phyloP scores from a whole-genome alignment of 2,888 invertebrate genomes.

The Monopis laevigella region DNA sequence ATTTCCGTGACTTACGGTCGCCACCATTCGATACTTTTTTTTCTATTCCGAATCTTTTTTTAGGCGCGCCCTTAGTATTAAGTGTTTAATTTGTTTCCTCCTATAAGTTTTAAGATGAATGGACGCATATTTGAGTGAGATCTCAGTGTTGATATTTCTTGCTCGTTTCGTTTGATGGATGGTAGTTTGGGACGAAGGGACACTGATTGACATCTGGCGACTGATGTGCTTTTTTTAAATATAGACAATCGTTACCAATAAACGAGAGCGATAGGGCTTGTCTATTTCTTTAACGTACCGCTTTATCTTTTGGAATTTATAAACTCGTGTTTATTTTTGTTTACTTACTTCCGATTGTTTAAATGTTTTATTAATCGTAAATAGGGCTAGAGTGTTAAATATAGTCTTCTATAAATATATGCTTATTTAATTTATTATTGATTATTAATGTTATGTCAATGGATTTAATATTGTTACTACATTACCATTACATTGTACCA shows the following conservation, averaged over 20 bases:
- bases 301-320: no score
- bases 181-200: slow-evolving; percentile 30
- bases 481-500: no score
- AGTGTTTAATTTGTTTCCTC: slow-evolving; percentile 62
- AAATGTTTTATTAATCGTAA: no score
- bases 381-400: no score
- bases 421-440: no score
- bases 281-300: neutral
- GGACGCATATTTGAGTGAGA: slow-evolving; percentile 17
- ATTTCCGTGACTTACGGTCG: slow-evolving; percentile 17
- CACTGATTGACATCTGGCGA: slow-evolving; percentile 39
- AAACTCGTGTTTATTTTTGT: no score
- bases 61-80: slow-evolving; percentile 61
- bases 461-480: no score
- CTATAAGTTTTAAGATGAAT: slow-evolving; percentile 43
- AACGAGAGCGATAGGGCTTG: neutral
- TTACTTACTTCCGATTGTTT: no score
- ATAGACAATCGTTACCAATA: slow-evolving; percentile 1
- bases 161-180: slow-evolving; percentile 34
- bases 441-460: no score
- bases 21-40: slow-evolving; percentile 12
- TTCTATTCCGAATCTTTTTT: slow-evolving; percentile 30
- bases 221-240: slow-evolving; percentile 21
- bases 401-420: no score
- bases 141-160: slow-evolving; percentile 10